Evolutionary conservation across 2,888 invertebrate genomes (phyloP).

Genomic region (Athalia circularis): DNA sequence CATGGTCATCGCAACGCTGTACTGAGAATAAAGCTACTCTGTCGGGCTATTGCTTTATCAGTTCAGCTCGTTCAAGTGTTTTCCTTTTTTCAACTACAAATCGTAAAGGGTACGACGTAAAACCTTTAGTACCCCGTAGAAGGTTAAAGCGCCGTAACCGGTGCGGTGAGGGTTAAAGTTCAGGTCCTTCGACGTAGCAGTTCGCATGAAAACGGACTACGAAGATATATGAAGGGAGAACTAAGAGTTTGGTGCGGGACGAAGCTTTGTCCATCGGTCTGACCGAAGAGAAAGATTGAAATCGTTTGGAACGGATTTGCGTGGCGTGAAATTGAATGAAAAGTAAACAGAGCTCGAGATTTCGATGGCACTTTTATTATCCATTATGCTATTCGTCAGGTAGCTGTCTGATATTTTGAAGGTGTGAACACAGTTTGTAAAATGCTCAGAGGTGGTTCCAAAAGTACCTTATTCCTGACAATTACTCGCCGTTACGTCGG

Average conservation of each 20-base stretch:
- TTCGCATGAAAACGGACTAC: no score
- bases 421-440: background rate
- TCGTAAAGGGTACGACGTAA: background rate
- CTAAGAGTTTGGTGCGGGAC: no score
- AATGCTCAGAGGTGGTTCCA: background rate
- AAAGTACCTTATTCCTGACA: conserved; percentile 22
- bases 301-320: no score
- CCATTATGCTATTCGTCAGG: no score
- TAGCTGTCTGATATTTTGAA: background rate
- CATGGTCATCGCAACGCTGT: background rate
- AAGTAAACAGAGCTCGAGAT: no score
- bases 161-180: background rate
- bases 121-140: background rate
- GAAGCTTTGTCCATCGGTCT: no score
- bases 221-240: no score
- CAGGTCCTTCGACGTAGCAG: no score
- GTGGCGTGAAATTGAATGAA: no score
- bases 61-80: background rate
- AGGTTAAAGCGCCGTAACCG: background rate
- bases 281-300: no score
- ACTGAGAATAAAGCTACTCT: background rate
- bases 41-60: background rate
- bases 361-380: no score
- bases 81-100: conserved; percentile 13
- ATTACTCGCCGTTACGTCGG: conserved; percentile 37